Evolutionary conservation across 2,888 invertebrate genomes (phyloP).

Genomic region (Glomeris marginata): DNA sequence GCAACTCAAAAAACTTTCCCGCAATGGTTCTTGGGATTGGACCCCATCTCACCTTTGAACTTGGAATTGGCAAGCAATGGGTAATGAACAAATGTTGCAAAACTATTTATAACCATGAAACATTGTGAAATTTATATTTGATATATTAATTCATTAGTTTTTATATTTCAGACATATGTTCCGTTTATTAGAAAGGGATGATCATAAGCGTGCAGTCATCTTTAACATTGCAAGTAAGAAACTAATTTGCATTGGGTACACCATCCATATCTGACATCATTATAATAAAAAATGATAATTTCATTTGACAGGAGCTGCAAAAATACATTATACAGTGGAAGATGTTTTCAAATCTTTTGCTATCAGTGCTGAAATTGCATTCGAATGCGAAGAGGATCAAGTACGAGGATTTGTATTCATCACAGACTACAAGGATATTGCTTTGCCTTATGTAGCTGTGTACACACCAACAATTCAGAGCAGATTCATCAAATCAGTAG

Average conservation of each 20-base stretch:
- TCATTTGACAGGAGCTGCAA: constrained; percentile 32
- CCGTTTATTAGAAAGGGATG: constrained; percentile 61
- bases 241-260: too few relatives aligned
- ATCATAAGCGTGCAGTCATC: constrained; percentile 53
- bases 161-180: constrained; percentile 60
- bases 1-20: constrained; percentile 61
- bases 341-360: constrained; percentile 64
- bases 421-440: constrained; percentile 53
- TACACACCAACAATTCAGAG: constrained; percentile 45
- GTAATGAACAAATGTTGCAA: too few relatives aligned
- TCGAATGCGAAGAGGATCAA: constrained; percentile 66
- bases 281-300: constrained; percentile 51
- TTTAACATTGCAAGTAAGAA: constrained; percentile 57
- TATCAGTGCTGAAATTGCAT: constrained; percentile 56
- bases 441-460: constrained; percentile 56
- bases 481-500: too few relatives aligned
- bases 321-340: constrained; percentile 59
- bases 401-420: constrained; percentile 59
- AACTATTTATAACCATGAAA: too few relatives aligned
- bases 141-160: too few relatives aligned
- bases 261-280: constrained; percentile 62
- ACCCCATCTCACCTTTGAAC: constrained; percentile 52
- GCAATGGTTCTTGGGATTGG: constrained; percentile 56
- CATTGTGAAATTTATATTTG: too few relatives aligned
- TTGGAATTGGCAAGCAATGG: constrained; percentile 53